A percentile compares a stretch with the other conserved stretches of the same genome.
Conservation (phyloP, 2,888 invertebrate genomes). For the Leistus spinibarbis region DNA sequence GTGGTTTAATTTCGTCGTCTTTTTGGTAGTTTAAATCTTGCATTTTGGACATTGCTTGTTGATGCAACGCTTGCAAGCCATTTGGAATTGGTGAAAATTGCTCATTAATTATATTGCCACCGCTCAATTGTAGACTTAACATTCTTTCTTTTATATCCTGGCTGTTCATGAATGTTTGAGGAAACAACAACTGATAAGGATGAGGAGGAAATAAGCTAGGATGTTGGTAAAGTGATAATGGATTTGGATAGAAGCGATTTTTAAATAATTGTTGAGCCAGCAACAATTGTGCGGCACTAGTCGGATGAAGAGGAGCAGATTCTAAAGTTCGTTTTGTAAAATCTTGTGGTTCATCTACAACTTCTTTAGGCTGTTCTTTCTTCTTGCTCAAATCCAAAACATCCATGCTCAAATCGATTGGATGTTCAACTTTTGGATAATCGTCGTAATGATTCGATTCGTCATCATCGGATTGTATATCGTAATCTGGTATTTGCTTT, state of each 20-base stretch:
- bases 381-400: conserved; percentile 86
- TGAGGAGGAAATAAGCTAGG: conserved; percentile 63
- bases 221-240: conserved; percentile 51
- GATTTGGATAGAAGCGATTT: conserved; percentile 59
- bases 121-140: conserved; percentile 72
- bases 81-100: conserved; percentile 47
- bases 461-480: conserved; percentile 57
- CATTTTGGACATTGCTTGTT: conserved; percentile 43
- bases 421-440: conserved; percentile 44
- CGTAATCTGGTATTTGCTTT: conserved; percentile 63
- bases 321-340: conserved; percentile 58
- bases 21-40: conserved; percentile 15
- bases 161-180: conserved; percentile 60
- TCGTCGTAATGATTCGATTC: conserved; percentile 48
- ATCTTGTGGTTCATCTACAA: conserved; percentile 57
- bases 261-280: conserved; percentile 69
- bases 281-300: conserved; percentile 59
- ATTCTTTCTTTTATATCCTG: conserved; percentile 72
- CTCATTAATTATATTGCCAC: conserved; percentile 65
- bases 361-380: conserved; percentile 51
- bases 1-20: conserved; percentile 61
- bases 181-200: conserved; percentile 70
- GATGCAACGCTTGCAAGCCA: conserved; percentile 40
- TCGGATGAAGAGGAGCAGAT: conserved; percentile 40
- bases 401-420: conserved; percentile 59